A percentile compares a stretch with the other conserved stretches of the same genome.
Conservation (phyloP, 2,113 vertebrate species). For the Corythaixoides concolor region DNA sequence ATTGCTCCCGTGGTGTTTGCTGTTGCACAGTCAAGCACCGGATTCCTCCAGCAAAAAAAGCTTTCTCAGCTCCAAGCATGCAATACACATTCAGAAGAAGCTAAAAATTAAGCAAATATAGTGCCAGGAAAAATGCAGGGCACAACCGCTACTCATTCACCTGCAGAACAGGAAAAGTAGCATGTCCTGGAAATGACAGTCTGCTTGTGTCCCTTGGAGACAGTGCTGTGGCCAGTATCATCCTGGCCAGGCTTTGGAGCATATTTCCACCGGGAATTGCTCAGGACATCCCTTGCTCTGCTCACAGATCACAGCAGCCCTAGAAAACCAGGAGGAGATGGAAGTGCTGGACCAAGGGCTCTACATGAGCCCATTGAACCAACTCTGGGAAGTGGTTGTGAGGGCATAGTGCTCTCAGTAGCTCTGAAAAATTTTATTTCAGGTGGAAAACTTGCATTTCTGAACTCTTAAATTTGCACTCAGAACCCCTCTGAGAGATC, state of each 20-base stretch:
- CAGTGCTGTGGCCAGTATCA: fast-evolving
- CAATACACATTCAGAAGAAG: not conserved
- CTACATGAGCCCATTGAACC: not conserved
- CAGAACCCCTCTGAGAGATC: not conserved
- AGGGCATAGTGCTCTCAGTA: not conserved
- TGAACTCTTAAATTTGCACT: not conserved
- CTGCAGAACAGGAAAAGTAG: not conserved
- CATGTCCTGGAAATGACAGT: too few relatives aligned
- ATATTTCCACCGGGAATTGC: not conserved
- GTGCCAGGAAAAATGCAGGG: not conserved
- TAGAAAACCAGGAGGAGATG: not conserved
- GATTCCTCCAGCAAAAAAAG: not conserved
- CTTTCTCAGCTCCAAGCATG: not conserved
- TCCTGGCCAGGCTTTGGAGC: not conserved
- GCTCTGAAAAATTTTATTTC: not conserved
- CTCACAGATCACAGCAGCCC: not conserved
- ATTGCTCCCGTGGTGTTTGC: not conserved
- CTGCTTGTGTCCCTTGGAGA: not conserved
- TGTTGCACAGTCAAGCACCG: not conserved
- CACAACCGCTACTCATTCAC: not conserved
- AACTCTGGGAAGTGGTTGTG: not conserved
- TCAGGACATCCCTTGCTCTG: not conserved
- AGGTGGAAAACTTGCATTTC: not conserved
- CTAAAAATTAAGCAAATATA: not conserved
- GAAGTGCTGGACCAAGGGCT: not conserved